Conservation (phyloP, 2,797 vertebrate genomes). For the Pseudochirops corinnae region DNA sequence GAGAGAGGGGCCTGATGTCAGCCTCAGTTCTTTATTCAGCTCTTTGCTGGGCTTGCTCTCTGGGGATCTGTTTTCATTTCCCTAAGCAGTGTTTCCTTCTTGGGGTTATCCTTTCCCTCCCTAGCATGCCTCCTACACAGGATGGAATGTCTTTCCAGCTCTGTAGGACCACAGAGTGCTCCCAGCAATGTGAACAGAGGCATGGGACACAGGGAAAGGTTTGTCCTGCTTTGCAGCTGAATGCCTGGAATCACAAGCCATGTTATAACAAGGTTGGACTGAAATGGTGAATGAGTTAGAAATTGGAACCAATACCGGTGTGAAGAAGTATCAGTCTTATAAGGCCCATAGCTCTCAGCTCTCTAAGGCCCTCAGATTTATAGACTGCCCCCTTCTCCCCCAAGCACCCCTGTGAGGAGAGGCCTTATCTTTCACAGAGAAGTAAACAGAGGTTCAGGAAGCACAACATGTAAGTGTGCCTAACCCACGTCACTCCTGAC, state of each 20-base stretch:
- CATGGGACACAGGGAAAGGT: background rate
- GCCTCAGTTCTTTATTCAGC: background rate
- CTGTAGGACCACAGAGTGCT: background rate
- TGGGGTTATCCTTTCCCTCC: background rate
- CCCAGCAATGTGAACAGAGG: background rate
- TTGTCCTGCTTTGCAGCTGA: background rate
- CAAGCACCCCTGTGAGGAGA: background rate
- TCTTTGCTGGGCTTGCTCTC: background rate
- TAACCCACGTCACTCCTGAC: background rate
- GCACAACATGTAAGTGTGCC: background rate
- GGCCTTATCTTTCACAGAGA: background rate
- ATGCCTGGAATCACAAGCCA: background rate
- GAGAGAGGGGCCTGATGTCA: constrained; percentile 4
- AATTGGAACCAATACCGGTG: background rate
- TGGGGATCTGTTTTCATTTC: background rate
- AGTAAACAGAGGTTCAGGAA: background rate
- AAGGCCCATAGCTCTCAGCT: background rate
- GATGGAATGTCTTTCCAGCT: background rate
- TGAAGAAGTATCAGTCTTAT: background rate
- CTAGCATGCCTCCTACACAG: background rate
- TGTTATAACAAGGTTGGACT: background rate
- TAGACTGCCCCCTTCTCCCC: background rate
- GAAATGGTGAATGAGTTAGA: background rate
- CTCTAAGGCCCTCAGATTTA: background rate
- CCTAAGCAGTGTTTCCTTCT: background rate